Conservation (phyloP, 1,140 invertebrate genomes). For the Cyrtorhinus lividipennis region DNA sequence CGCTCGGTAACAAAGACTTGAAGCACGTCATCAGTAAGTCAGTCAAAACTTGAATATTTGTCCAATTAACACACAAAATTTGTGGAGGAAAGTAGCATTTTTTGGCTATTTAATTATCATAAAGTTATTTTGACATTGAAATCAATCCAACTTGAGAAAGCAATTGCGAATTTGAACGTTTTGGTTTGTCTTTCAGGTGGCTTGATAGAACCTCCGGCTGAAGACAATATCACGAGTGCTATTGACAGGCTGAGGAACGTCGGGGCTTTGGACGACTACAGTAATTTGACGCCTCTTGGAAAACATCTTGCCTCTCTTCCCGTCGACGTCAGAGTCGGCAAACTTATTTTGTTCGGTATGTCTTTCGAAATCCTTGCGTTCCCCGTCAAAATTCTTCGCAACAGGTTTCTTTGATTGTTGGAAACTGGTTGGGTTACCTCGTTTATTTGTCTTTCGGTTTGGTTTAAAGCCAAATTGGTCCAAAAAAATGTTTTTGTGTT, state of each 20-base stretch:
- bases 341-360: not conserved
- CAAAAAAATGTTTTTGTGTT: no score
- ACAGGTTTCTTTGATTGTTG: no score
- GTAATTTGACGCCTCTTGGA: conserved; percentile 73
- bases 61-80: no score
- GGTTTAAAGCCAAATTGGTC: no score
- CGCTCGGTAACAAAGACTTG: conserved; percentile 45
- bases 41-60: not conserved
- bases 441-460: no score
- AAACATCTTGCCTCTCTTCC: conserved; percentile 76
- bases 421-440: no score
- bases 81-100: no score
- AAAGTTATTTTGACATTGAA: no score
- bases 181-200: conserved; percentile 30
- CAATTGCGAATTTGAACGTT: no score
- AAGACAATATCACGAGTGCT: conserved; percentile 60
- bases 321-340: conserved; percentile 53
- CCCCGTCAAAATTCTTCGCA: no score
- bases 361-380: conserved; percentile 27
- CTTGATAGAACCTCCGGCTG: conserved; percentile 66
- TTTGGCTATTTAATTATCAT: no score
- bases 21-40: conserved; percentile 45
- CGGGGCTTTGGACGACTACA: conserved; percentile 66
- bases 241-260: conserved; percentile 63
- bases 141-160: no score